These are phyloP conservation scores for Sebastes schlegelii DNA, from an alignment of 2,113 vertebrate genomes.

Conservation along the genomic window DNA sequence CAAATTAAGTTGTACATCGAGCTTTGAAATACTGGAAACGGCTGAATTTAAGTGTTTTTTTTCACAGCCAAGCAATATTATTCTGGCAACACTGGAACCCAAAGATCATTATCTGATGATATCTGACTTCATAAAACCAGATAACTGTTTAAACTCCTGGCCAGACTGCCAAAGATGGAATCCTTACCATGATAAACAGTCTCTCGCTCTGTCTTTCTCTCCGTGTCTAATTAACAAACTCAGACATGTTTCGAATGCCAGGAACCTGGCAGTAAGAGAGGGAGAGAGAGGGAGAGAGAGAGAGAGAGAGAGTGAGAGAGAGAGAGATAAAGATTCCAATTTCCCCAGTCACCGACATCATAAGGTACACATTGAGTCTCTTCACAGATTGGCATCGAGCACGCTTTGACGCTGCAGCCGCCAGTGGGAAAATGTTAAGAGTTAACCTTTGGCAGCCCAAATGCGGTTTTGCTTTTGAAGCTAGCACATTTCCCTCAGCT, in stretches of 20 bases:
- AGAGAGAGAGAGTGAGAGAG: constrained; percentile 27
- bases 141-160: constrained; percentile 50
- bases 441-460: constrained; percentile 75
- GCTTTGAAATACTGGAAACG: constrained; percentile 14
- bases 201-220: constrained; percentile 46
- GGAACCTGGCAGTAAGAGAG: constrained; percentile 53
- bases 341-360: constrained; percentile 80
- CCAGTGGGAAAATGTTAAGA: constrained; percentile 70
- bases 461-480: constrained; percentile 64
- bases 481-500: constrained; percentile 46
- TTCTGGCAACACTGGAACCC: constrained; percentile 15
- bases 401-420: constrained; percentile 49
- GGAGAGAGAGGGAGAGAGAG: constrained; percentile 5
- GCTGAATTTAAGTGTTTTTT: background rate
- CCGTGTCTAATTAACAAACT: constrained; percentile 79
- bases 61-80: constrained; percentile 6
- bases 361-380: constrained; percentile 69
- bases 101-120: constrained; percentile 42
- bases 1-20: background rate
- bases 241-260: constrained; percentile 61
- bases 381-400: constrained; percentile 72
- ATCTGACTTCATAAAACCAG: constrained; percentile 56
- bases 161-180: constrained; percentile 30
- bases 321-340: constrained; percentile 83
- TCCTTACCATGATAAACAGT: constrained; percentile 29